Evolutionary conservation across 37 sponge, comb jelly and placozoan species (phyloP), one percentile per base, ranked within the genome.

Genomic region (Chondrosia reniformis): DNA sequence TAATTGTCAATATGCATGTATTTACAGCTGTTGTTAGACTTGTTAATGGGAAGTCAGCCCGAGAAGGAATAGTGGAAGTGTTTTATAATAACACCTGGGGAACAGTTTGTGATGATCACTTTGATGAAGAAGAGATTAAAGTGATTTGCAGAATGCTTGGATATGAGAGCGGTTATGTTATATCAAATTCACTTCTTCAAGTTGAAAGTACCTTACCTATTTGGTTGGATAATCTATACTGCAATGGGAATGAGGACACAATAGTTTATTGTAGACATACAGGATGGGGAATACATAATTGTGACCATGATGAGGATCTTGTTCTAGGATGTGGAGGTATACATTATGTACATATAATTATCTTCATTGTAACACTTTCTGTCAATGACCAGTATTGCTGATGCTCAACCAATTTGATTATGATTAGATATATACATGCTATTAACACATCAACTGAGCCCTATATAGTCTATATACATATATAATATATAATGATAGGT

Each of bases 201-300:
- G n/a, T n/a, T n/a, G n/a, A 55, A 0, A 57, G 77, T n/a, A 3
- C 3, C 4, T 55, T 55, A 2, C 56, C 46, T 4, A 49, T 76
- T 25, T 76, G 77, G 77, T 33, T 76, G 57, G 77, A 76, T 8
- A 31, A 76, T 13, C 21, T 76, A 21, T 9, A 2, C 2, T 76
- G 77, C 46, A 5, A 8, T 76, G 77, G 77, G 21, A 40, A 76
- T 46, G 77, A 76, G 39, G n/a, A 22, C 24, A 45, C 56, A 15
- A 4, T 76, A 21, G 77, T 34, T 4, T 19, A 76, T 49, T 76
- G 77, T 33, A 4, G 3, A 8, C 31, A 76, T 24, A 55, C 13
- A 25, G 77, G 55, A 3, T 76, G 77, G 77, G 77, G 77, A 55
- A 25, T 28, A 28, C 15, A 76, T 21, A 42, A 76, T 40, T 76